phyloP scores from a whole-genome alignment of 92 coral and sea anemone species.

The Umimayanthus kanabou region DNA sequence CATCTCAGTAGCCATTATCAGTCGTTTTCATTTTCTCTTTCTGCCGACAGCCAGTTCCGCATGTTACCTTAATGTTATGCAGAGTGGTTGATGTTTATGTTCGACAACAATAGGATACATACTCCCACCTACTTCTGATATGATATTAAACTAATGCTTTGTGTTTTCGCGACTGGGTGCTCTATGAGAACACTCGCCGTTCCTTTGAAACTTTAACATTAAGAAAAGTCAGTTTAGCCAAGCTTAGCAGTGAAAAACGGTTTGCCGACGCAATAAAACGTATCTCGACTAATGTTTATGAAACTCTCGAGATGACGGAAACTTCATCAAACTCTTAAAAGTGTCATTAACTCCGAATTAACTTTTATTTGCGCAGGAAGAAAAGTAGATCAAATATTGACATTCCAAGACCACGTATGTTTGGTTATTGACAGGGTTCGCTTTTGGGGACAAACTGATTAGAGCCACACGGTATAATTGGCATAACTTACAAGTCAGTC shows the following conservation, averaged over 20 bases:
- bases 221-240: not conserved
- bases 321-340: conserved; percentile 26
- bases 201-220: not conserved
- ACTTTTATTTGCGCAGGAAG: conserved; percentile 14
- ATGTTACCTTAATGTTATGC: not conserved
- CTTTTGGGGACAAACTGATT: conserved; percentile 4
- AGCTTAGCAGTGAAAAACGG: not conserved
- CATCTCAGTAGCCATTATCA: not conserved
- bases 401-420: conserved; percentile 26
- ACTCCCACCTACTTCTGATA: not conserved
- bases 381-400: conserved; percentile 35
- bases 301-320: conserved; percentile 36
- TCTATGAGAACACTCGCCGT: not conserved
- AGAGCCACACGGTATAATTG: not conserved
- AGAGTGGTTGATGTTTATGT: not conserved
- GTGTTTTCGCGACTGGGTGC: conserved; percentile 4
- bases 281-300: conserved; percentile 2
- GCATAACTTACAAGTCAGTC: conserved; percentile 14
- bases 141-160: not conserved
- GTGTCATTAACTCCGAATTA: conserved; percentile 38
- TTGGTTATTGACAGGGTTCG: not conserved
- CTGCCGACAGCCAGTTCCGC: not conserved
- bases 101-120: not conserved
- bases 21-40: not conserved
- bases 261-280: not conserved